Evolutionary conservation across 2,888 invertebrate species (phyloP), one percentile per base, ranked within the genome.

Genomic region (Sarcophaga subvicina): DNA sequence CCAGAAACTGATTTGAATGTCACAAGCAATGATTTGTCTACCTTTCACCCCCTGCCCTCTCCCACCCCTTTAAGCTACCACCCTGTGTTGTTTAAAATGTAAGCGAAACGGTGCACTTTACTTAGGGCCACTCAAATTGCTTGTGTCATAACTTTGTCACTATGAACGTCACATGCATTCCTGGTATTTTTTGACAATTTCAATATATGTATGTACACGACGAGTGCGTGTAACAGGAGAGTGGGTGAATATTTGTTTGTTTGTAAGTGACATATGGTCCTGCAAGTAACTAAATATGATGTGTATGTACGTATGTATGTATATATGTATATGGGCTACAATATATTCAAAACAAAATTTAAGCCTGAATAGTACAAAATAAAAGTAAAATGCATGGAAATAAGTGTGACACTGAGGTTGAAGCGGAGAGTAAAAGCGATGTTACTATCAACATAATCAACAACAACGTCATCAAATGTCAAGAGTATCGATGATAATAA

Each of bases 111-210:
- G 22, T 79, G 75, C 67, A 71, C 62, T 81, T 75, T 59, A 81
- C 71, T 84, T 75, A 75, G 69, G n/a, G 72, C 59, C 75, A 82
- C 87, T 87, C 72, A 79, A 87, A 87, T 87, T 82, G 79, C 79
- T 84, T 82, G 79, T 81, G 82, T 87, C 87, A 87, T 80, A 87
- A 87, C 84, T 87, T 87, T 87, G 84, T 84, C 87, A 87, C 87
- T 69, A 87, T 84, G 81, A 87, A 87, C 67, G 81, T 84, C 87
- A 82, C 79, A 82, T 84, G 81, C 84, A 87, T 49, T 82, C 37
- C 76, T 73, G 69, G 78, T 76, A 81, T 73, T 60, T 60, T 54
- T 79, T 75, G 70, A 45, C 75, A 85, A 80, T 47, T 54, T 70
- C 60, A 11, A 49, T 22, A 37, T 8, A 37, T 66, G 22, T 8